Percentiles rank a stretch among this genome's conserved stretches.
These are phyloP conservation scores for Stratiolaelaps scimitus DNA, from an alignment of 1,140 invertebrate species.

Conservation along the genomic window DNA sequence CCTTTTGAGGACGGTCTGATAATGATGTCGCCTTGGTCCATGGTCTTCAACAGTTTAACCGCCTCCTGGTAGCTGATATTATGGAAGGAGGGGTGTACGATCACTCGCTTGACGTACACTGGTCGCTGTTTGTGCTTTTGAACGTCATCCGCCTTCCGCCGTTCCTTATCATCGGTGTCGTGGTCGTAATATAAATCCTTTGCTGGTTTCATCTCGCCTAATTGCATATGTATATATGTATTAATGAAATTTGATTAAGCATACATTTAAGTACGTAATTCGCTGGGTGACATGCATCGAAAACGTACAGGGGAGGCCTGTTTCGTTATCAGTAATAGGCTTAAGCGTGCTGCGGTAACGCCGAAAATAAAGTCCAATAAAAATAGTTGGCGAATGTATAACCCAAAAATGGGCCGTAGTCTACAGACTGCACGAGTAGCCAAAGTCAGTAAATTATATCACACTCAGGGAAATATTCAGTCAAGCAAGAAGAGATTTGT, in stretches of 20 bases:
- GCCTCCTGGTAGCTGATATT: constrained; percentile 89
- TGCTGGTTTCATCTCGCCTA: constrained; percentile 48
- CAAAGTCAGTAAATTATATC: no score
- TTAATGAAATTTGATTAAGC: no score
- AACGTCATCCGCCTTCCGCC: constrained; percentile 57
- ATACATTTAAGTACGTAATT: no score
- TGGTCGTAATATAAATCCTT: constrained; percentile 86
- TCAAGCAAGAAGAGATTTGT: constrained; percentile 20
- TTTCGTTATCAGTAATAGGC: background rate
- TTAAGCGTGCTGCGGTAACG: background rate
- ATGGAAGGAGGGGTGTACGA: constrained; percentile 92
- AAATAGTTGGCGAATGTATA: no score
- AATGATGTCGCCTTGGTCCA: constrained; percentile 93
- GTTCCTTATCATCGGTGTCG: constrained; percentile 66
- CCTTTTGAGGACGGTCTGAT: constrained; percentile 88
- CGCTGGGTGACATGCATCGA: no score
- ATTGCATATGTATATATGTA: background rate
- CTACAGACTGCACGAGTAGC: no score
- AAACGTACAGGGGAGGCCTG: no score
- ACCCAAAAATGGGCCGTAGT: no score
- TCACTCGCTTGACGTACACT: constrained; percentile 84
- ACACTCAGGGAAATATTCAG: constrained; percentile 15
- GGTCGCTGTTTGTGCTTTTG: constrained; percentile 63
- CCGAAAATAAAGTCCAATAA: constrained; percentile 28
- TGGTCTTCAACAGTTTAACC: constrained; percentile 71